phyloP scores from a whole-genome alignment of 92 coral and sea anemone genomes.

The Heliopora coerulea region DNA sequence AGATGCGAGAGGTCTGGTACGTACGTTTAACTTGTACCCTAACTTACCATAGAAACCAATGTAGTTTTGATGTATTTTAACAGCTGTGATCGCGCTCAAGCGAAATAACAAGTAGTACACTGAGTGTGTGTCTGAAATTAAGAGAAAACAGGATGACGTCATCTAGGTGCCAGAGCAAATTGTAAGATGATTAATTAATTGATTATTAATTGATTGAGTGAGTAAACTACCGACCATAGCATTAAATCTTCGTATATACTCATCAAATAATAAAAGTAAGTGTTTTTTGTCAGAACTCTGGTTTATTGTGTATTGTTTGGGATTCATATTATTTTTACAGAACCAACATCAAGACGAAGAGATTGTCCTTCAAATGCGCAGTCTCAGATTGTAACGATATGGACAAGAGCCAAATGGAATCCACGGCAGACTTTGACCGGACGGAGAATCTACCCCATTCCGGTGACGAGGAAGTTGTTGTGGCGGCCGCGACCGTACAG shows the following conservation, averaged over 20 bases:
- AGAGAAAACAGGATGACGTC: constrained; percentile 66
- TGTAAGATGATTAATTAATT: too few relatives aligned
- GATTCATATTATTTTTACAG: too few relatives aligned
- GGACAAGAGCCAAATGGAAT: constrained; percentile 45
- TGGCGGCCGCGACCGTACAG: constrained; percentile 43
- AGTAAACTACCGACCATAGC: too few relatives aligned
- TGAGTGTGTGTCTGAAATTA: constrained; percentile 65
- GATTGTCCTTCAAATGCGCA: constrained; percentile 29
- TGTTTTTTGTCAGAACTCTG: too few relatives aligned
- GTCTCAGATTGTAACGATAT: constrained; percentile 22
- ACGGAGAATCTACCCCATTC: constrained; percentile 46
- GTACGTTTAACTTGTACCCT: too few relatives aligned
- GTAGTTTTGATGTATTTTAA: too few relatives aligned
- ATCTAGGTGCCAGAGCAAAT: constrained; percentile 96
- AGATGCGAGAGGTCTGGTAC: too few relatives aligned
- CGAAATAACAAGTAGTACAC: constrained; percentile 82
- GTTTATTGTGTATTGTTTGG: too few relatives aligned
- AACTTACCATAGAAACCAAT: too few relatives aligned
- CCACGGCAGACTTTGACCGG: constrained; percentile 59
- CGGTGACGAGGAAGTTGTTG: constrained; percentile 62
- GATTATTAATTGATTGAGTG: too few relatives aligned
- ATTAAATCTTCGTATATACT: too few relatives aligned
- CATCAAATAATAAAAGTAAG: too few relatives aligned
- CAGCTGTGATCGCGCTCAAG: constrained; percentile 73
- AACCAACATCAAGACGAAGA: constrained; percentile 32